These are phyloP conservation scores for Halesus radiatus DNA, from an alignment of 1,140 invertebrate species.

Conservation along the genomic window DNA sequence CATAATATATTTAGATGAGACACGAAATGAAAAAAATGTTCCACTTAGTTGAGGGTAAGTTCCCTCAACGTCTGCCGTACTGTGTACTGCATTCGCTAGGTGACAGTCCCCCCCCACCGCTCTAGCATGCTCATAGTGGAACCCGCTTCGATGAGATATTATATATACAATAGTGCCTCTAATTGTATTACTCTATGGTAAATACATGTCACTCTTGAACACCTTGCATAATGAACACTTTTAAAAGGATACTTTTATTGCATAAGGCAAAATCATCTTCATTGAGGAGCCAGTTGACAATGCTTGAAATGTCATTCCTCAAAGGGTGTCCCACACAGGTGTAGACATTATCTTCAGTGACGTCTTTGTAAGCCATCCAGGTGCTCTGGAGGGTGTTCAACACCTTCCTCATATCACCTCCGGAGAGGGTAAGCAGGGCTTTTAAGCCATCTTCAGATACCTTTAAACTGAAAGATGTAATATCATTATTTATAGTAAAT, in stretches of 20 bases:
- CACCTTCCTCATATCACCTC: slow-evolving; percentile 98
- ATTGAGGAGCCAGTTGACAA: slow-evolving; percentile 91
- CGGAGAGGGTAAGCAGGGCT: slow-evolving; percentile 89
- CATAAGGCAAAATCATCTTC: slow-evolving; percentile 83
- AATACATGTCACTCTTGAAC: too few relatives aligned
- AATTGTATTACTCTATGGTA: too few relatives aligned
- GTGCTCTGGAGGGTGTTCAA: slow-evolving; percentile 97
- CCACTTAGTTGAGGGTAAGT: too few relatives aligned
- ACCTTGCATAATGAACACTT: too few relatives aligned
- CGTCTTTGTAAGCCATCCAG: slow-evolving; percentile 86
- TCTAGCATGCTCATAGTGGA: too few relatives aligned
- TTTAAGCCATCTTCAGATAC: slow-evolving; percentile 83
- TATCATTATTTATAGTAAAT: not conserved
- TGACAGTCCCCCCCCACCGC: too few relatives aligned
- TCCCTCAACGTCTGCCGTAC: too few relatives aligned
- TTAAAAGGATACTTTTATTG: slow-evolving; percentile 86
- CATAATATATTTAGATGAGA: too few relatives aligned
- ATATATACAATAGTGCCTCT: too few relatives aligned
- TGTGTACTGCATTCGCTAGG: too few relatives aligned
- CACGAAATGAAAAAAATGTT: too few relatives aligned
- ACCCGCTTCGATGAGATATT: too few relatives aligned
- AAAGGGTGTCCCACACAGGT: slow-evolving; percentile 96
- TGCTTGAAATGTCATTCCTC: slow-evolving; percentile 89
- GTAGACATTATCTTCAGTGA: slow-evolving; percentile 95
- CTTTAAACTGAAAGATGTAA: slow-evolving; percentile 43